Conservation (phyloP, 2,113 vertebrate genomes). For the Holacanthus passer region DNA sequence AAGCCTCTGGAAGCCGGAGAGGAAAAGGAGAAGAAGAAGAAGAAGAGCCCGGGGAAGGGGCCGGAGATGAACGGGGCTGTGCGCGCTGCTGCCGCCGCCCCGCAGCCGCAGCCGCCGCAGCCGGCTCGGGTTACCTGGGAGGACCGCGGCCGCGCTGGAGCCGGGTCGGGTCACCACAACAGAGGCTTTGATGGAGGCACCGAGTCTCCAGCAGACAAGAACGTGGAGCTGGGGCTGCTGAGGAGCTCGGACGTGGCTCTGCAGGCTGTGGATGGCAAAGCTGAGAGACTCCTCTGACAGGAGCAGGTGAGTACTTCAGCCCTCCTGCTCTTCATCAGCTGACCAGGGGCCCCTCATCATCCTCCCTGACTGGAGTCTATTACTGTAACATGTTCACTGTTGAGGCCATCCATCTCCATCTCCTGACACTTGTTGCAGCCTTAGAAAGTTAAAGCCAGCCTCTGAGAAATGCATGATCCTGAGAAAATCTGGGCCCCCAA, state of each 20-base stretch:
- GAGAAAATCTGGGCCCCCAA: conserved; percentile 1
- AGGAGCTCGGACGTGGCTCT: conserved; percentile 50
- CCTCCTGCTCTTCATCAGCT: neutral
- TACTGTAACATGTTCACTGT: neutral
- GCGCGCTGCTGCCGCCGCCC: neutral
- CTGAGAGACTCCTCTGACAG: conserved; percentile 75
- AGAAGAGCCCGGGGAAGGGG: conserved; percentile 31
- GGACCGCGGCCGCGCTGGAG: neutral
- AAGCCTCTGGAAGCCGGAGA: conserved; percentile 61
- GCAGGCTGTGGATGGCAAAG: conserved; percentile 44
- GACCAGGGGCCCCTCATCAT: neutral
- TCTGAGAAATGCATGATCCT: conserved; percentile 17
- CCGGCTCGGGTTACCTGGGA: conserved; percentile 66
- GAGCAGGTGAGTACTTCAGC: conserved; percentile 64
- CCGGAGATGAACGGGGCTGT: conserved; percentile 57
- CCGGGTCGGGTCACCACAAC: conserved; percentile 66
- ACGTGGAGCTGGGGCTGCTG: conserved; percentile 73
- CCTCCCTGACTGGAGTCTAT: neutral
- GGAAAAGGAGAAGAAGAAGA: conserved; percentile 56
- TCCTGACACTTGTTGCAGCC: conserved; percentile 3
- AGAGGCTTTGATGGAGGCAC: conserved; percentile 66
- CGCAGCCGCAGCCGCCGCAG: too few relatives aligned
- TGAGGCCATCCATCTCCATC: neutral
- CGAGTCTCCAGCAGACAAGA: conserved; percentile 59
- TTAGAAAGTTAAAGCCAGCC: conserved; percentile 9